A percentile compares a stretch with the other conserved stretches of the same genome.
Evolutionary conservation across 2,888 invertebrate genomes (phyloP).

Genomic region (Drosophila anceps): DNA sequence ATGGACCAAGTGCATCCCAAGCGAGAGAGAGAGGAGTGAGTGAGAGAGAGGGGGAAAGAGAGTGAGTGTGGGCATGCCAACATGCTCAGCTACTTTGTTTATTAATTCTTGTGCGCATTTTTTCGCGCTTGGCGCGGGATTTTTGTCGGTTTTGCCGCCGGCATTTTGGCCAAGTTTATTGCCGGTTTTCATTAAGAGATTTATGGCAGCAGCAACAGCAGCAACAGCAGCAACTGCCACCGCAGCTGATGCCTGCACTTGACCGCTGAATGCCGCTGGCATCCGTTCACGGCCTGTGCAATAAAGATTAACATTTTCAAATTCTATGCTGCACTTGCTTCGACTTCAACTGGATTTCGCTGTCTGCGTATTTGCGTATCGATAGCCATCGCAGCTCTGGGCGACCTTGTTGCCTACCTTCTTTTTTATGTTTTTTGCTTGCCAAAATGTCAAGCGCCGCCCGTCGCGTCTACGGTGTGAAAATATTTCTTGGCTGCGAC

Average conservation of each 20-base stretch:
- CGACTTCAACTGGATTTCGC: conserved; percentile 11
- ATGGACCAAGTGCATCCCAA: conserved; percentile 50
- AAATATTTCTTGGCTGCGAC: conserved; percentile 39
- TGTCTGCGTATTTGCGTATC: conserved; percentile 46
- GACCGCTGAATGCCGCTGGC: conserved; percentile 66
- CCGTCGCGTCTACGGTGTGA: conserved; percentile 55
- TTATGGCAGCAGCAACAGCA: conserved; percentile 62
- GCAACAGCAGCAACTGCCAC: conserved; percentile 11
- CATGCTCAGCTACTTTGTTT: conserved; percentile 80
- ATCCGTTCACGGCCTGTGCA: conserved; percentile 61
- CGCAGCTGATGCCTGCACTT: conserved; percentile 68
- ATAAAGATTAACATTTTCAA: conserved; percentile 71
- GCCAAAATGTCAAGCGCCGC: conserved; percentile 77
- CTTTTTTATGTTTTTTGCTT: conserved; percentile 40
- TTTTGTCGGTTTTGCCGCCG: conserved; percentile 61
- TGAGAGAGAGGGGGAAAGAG: not conserved
- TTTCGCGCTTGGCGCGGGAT: conserved; percentile 71
- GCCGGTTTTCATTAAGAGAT: conserved; percentile 83
- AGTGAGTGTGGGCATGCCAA: conserved; percentile 59
- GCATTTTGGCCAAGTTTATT: conserved; percentile 75
- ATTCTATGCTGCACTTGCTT: conserved; percentile 70
- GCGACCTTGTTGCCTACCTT: conserved; percentile 73
- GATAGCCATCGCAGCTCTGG: conserved; percentile 71
- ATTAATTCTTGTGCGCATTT: conserved; percentile 81
- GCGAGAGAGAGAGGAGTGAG: conserved; percentile 4